These are phyloP conservation scores for Colletes latitarsis DNA, from an alignment of 1,140 invertebrate species.

Conservation along the genomic window DNA sequence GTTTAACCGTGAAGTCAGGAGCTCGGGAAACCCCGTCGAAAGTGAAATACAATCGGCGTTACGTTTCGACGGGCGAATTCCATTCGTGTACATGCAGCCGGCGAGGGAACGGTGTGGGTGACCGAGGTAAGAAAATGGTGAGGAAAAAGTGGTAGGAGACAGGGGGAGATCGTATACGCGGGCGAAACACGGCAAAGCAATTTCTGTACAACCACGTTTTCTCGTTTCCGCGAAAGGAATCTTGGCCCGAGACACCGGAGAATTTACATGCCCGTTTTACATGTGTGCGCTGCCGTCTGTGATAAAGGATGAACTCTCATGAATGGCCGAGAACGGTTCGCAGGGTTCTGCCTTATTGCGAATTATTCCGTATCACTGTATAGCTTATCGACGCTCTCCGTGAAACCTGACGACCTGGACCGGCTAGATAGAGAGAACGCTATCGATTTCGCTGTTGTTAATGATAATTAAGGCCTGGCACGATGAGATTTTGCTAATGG, in stretches of 20 bases:
- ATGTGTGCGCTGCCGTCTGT: slow-evolving; percentile 28
- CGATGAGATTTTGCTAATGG: slow-evolving; percentile 65
- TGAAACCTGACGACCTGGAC: slow-evolving; percentile 50
- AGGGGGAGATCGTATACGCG: slow-evolving; percentile 47
- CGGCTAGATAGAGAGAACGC: slow-evolving; percentile 2
- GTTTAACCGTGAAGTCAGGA: slow-evolving; percentile 22
- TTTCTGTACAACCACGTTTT: slow-evolving; percentile 66
- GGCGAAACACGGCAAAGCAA: slow-evolving; percentile 66
- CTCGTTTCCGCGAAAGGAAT: slow-evolving; percentile 58
- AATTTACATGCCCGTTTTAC: slow-evolving; percentile 59
- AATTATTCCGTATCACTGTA: slow-evolving; percentile 46
- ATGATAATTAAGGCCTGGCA: slow-evolving; percentile 64
- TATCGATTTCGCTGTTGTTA: slow-evolving; percentile 63
- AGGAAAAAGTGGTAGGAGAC: slow-evolving; percentile 45
- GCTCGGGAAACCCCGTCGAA: slow-evolving; percentile 18
- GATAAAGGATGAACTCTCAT: slow-evolving; percentile 56
- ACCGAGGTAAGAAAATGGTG: slow-evolving; percentile 62
- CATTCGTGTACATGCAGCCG: slow-evolving; percentile 38
- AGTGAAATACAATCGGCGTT: slow-evolving; percentile 51
- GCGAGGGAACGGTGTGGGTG: slow-evolving; percentile 28
- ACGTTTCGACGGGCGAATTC: slow-evolving; percentile 46
- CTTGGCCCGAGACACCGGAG: slow-evolving; percentile 41
- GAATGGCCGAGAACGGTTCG: slow-evolving; percentile 46
- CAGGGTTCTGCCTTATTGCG: slow-evolving; percentile 33
- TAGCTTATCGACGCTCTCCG: slow-evolving; percentile 50